Conservation (phyloP, 1,140 invertebrate species). For the Pseudomyrmex dendroicus region DNA sequence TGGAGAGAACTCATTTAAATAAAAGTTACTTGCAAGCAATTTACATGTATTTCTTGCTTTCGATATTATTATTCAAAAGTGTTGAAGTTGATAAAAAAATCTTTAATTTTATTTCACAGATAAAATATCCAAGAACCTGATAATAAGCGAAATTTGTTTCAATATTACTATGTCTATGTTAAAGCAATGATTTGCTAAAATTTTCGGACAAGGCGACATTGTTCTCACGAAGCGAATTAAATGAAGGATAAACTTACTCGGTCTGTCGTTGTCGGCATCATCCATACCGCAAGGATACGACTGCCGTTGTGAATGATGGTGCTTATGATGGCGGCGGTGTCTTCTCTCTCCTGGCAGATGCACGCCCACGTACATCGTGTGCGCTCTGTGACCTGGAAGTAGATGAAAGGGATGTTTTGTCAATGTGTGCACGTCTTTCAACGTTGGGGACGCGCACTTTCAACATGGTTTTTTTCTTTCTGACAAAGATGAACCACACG, state of each 20-base stretch:
- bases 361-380: conserved; percentile 95
- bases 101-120: neutral
- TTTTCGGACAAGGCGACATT: neutral
- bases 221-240: neutral
- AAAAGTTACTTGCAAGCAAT: neutral
- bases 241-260: conserved; percentile 85
- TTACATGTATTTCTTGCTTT: neutral
- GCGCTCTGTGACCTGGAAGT: conserved; percentile 92
- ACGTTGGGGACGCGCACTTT: neutral
- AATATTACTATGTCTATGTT: neutral
- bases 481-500: neutral
- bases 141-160: neutral
- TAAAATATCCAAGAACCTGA: too few species aligned
- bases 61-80: neutral
- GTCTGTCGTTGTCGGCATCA: conserved; percentile 87
- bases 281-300: conserved; percentile 77
- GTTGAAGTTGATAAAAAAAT: neutral
- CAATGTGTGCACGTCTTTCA: neutral
- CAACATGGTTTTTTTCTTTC: neutral
- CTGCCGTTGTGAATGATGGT: conserved; percentile 87
- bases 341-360: conserved; percentile 92
- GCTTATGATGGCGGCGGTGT: conserved; percentile 92
- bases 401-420: conserved; percentile 67
- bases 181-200: neutral
- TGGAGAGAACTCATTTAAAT: neutral